Percentiles rank a stretch among this genome's conserved stretches.
These are phyloP conservation scores for Paralinhomoeus sp. DNA, from an alignment of 2,888 invertebrate genomes.

Conservation along the genomic window DNA sequence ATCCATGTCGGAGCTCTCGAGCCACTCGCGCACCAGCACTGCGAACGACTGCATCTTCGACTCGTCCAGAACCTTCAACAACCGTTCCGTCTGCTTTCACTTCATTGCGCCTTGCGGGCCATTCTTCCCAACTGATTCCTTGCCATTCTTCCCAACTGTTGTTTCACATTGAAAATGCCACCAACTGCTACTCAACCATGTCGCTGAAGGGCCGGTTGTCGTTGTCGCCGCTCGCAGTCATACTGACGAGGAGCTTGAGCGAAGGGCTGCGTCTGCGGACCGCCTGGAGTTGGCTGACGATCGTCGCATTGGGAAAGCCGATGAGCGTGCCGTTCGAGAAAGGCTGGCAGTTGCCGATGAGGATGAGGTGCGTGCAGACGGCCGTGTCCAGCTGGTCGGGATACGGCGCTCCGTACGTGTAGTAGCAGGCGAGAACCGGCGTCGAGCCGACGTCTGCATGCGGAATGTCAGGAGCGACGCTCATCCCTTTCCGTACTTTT, in stretches of 20 bases:
- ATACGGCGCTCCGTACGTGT: too few species aligned
- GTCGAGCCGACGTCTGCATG: too few species aligned
- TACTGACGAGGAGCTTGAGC: constrained; percentile 5
- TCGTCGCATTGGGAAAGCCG: constrained; percentile 1
- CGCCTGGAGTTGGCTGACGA: neutral
- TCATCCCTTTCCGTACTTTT: too few species aligned
- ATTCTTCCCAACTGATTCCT: too few species aligned
- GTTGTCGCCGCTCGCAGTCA: constrained; percentile 3
- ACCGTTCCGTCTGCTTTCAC: too few species aligned
- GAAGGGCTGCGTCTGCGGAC: constrained; percentile 5
- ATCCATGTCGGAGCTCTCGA: constrained; percentile 7
- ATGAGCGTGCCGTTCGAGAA: neutral
- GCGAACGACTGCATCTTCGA: neutral
- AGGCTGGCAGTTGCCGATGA: constrained; percentile 7
- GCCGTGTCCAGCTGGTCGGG: neutral
- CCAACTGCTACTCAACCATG: constrained; percentile 1
- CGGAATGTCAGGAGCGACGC: too few species aligned
- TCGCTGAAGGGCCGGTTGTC: constrained; percentile 4
- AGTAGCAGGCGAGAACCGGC: too few species aligned
- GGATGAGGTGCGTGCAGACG: constrained; percentile 8
- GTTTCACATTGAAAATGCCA: too few species aligned
- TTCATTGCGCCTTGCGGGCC: too few species aligned
- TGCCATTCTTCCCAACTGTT: too few species aligned
- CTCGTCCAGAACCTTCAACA: neutral
- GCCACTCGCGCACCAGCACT: neutral